phyloP scores from a whole-genome alignment of 1,140 invertebrate genomes.

The Aphaenogaster floridana region DNA sequence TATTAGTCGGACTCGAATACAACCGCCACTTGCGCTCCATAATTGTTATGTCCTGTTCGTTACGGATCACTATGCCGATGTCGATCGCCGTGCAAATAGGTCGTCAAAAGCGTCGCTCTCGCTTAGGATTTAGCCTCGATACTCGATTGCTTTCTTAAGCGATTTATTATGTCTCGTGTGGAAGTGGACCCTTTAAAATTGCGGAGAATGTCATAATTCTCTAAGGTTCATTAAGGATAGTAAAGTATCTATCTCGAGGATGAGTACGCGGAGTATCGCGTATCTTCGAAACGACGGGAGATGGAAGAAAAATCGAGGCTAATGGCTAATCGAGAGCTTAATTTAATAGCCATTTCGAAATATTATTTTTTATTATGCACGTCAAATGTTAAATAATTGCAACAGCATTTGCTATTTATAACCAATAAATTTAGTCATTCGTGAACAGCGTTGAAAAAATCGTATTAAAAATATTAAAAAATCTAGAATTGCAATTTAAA shows the following conservation, averaged over 20 bases:
- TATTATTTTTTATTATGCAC: neutral
- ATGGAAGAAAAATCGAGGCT: constrained; percentile 36
- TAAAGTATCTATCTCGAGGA: neutral
- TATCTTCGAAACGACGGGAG: neutral
- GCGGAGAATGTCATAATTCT: constrained; percentile 23
- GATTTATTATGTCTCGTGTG: constrained; percentile 7
- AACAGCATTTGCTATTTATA: neutral
- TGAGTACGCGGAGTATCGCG: neutral
- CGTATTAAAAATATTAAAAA: neutral
- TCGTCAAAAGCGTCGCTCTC: constrained; percentile 30
- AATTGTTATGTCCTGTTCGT: constrained; percentile 51
- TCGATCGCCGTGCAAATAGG: constrained; percentile 29
- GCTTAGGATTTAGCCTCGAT: constrained; percentile 36
- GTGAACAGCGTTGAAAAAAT: neutral
- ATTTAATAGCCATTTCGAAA: constrained; percentile 12
- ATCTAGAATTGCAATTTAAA: neutral
- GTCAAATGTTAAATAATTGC: neutral
- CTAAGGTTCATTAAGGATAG: constrained; percentile 27
- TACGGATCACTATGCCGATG: constrained; percentile 26
- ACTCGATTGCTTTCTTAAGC: neutral
- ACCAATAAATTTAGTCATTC: neutral
- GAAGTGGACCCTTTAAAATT: neutral
- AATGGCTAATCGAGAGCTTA: constrained; percentile 8
- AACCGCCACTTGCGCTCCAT: constrained; percentile 23
- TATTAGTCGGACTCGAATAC: constrained; percentile 19